Base-by-base conservation (phyloP, 2,797 vertebrate species). In the Sitta carolinensis region DNA sequence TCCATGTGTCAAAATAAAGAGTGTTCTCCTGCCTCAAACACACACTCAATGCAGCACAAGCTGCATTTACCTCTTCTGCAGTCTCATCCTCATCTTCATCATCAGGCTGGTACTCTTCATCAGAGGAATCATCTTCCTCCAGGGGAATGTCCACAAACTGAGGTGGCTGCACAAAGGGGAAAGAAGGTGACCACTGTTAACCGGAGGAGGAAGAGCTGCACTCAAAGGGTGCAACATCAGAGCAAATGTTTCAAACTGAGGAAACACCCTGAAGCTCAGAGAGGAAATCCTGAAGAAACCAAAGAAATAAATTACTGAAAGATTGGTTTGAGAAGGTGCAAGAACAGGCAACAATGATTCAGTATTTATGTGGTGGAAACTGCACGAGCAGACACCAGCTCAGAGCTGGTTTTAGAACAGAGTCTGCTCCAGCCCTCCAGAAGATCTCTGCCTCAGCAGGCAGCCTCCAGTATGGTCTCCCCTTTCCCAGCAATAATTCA, bases 101-200 rank as follows among this genome's bases (percentile, higher is more conserved):
- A 34, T 99, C 98, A 29, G 99, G 99, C 87, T 98, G 98, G 95
- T 99, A 99, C 80, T 99, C 99, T 95, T 99, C 99, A 97, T 99
- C 99, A 45, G 99, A 99, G 0, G 99, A 99, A 86, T 99, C 99
- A 43, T 99, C 99, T 13, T 99, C 98, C 89, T 99, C 98, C 4
- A 99, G 98, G 8, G 98, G 98, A 77, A 99, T 99, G 94, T 99
- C 99, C 47, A 99, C 98, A 95, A 99, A 99, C 96, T 99, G 99
- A 77, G 99, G 98, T 11, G 98, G 98, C 99, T 99, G 90, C 36
- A 59, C 20, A 79, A 27, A 17, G 68, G 59, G 93, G 51, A 59
- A 32, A 62, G 61, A 84, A 89, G 77, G 15, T 58, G 55, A 66
- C 3, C 18, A 18, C 43, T 11, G 51, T 29, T 51, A 26, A 13